phyloP scores from a whole-genome alignment of 2,113 vertebrate species.

The Sturnira hondurensis region DNA sequence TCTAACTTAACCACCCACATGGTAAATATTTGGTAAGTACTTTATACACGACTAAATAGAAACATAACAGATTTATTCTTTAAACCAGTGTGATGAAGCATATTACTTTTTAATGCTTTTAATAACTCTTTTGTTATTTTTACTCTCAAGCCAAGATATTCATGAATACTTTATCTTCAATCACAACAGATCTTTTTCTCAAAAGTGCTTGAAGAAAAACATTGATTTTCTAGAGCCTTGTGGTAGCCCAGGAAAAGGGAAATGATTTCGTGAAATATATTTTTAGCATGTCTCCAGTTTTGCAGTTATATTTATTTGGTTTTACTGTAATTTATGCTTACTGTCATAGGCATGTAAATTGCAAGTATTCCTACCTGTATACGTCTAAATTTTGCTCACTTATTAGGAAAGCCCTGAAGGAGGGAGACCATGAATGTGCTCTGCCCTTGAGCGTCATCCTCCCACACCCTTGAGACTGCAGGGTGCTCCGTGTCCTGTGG shows the following conservation, averaged over 20 bases:
- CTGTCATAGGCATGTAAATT: background rate
- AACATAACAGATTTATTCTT: constrained; percentile 9
- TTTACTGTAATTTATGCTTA: background rate
- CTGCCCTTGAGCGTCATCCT: background rate
- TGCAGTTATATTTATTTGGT: background rate
- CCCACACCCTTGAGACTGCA: too few species aligned
- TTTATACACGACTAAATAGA: constrained; percentile 41
- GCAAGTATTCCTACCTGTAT: background rate
- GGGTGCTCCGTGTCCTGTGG: background rate
- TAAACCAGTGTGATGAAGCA: background rate
- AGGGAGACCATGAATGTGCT: background rate
- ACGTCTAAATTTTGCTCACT: background rate
- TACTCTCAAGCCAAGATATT: background rate
- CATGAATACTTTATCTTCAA: background rate
- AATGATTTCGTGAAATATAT: background rate
- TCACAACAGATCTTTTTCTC: background rate
- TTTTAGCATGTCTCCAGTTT: background rate
- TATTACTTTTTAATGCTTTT: constrained; percentile 8
- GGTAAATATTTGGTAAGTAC: constrained; percentile 39
- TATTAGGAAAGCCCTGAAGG: background rate
- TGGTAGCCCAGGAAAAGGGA: background rate
- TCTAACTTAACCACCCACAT: background rate
- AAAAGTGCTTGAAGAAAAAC: constrained; percentile 11
- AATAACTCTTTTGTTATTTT: background rate
- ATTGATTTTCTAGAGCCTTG: background rate